Evolutionary conservation across 2,888 invertebrate species (phyloP).

Genomic region (Thymelicus acteon): DNA sequence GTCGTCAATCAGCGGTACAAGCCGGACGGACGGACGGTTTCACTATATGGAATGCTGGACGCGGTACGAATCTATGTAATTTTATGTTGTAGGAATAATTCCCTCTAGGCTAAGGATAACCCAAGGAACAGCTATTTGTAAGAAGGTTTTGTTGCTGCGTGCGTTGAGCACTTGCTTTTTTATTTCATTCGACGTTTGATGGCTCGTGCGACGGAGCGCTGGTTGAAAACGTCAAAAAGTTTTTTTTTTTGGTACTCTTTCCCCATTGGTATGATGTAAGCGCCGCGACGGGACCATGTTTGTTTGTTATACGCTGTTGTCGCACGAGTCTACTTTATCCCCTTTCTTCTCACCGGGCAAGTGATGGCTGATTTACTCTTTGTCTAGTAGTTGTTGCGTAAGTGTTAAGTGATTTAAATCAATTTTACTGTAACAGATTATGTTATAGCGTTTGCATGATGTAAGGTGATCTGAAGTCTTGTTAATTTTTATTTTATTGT

Average conservation of each 20-base stretch:
- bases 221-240: slow-evolving; percentile 8
- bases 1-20: not conserved
- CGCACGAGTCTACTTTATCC: slow-evolving; percentile 13
- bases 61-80: slow-evolving; percentile 62
- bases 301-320: slow-evolving; percentile 30
- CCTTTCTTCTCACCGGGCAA: slow-evolving; percentile 8
- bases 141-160: slow-evolving; percentile 59
- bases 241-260: not conserved
- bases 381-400: not conserved
- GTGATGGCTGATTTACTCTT: not conserved
- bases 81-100: slow-evolving; percentile 79
- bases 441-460: no score
- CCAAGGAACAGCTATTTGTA: slow-evolving; percentile 64
- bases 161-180: slow-evolving; percentile 44
- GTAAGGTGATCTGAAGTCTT: no score
- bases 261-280: slow-evolving; percentile 19
- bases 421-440: no score
- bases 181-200: slow-evolving; percentile 6
- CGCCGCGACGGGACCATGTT: slow-evolving; percentile 47
- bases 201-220: slow-evolving; percentile 26
- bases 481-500: no score
- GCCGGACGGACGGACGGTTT: not conserved
- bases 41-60: slow-evolving; percentile 40
- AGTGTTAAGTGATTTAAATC: no score
- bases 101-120: slow-evolving; percentile 73